Conservation (phyloP, 2,113 vertebrate genomes). For the Pogonocichla stellata region DNA sequence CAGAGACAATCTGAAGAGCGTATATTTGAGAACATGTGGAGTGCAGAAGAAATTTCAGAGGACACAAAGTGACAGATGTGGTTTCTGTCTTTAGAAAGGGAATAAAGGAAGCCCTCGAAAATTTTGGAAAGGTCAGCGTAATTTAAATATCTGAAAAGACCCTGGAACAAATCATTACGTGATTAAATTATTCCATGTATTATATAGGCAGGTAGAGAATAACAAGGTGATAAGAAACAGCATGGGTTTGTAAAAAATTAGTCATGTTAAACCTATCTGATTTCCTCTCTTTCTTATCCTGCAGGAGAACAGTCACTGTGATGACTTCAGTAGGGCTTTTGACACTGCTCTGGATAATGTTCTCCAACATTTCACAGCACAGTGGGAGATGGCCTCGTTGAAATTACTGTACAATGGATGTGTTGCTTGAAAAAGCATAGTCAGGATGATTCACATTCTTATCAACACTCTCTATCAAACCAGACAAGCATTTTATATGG, state of each 20-base stretch:
- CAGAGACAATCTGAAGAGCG: not conserved
- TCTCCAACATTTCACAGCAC: not conserved
- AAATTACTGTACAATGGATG: not conserved
- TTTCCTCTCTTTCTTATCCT: not conserved
- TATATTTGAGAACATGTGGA: not conserved
- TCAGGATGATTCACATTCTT: slow-evolving; percentile 1
- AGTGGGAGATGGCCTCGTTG: not conserved
- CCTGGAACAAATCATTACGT: not conserved
- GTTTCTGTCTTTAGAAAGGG: not conserved
- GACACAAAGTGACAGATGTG: accelerated
- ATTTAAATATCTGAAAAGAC: not conserved
- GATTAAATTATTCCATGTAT: not conserved
- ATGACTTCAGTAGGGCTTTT: not conserved
- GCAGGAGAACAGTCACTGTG: not conserved
- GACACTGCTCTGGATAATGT: not conserved
- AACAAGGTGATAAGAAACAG: not conserved
- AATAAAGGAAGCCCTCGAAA: not conserved
- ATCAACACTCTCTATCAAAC: not conserved
- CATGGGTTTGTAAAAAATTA: not conserved
- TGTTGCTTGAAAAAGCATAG: not conserved
- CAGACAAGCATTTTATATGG: not conserved
- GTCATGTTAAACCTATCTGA: not conserved
- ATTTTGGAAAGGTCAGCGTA: not conserved
- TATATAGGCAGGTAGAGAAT: not conserved
- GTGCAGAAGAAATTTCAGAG: not conserved